Evolutionary conservation across 92 coral and sea anemone species (phyloP).

Genomic region (Ricordea florida): DNA sequence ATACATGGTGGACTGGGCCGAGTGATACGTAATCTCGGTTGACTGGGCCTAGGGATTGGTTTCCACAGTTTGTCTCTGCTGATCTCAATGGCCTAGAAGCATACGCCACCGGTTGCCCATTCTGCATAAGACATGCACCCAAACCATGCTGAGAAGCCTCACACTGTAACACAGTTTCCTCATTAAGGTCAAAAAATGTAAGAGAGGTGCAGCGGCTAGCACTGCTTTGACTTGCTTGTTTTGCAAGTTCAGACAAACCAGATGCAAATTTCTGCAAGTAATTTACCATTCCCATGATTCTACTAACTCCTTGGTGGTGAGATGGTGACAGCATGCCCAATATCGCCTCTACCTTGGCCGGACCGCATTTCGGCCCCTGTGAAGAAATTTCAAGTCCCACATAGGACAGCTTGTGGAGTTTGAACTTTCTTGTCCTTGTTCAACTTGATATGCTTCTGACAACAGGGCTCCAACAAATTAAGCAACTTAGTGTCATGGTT

Average conservation of each 20-base stretch:
- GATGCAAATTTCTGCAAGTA: conserved; percentile 32
- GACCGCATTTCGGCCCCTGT: conserved; percentile 46
- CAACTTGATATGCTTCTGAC: conserved; percentile 20
- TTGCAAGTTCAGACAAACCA: neutral
- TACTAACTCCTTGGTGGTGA: conserved; percentile 1
- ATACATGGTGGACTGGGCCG: too few species aligned
- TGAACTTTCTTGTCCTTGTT: conserved; percentile 43
- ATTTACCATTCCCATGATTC: conserved; percentile 21
- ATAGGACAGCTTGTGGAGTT: conserved; percentile 28
- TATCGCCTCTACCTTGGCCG: conserved; percentile 45
- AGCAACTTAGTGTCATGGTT: conserved; percentile 41
- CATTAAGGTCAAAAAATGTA: conserved; percentile 24
- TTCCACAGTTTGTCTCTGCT: neutral
- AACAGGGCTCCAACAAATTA: conserved; percentile 21
- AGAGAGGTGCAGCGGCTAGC: conserved; percentile 27
- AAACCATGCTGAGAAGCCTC: conserved; percentile 36
- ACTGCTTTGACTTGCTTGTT: conserved; percentile 15
- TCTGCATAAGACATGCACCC: conserved; percentile 11
- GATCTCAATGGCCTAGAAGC: conserved; percentile 1
- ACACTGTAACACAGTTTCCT: conserved; percentile 9
- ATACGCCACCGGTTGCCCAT: conserved; percentile 21
- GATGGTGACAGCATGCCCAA: neutral
- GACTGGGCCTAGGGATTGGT: neutral
- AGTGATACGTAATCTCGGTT: neutral
- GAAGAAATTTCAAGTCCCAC: conserved; percentile 36